Percentiles rank a stretch among this genome's conserved stretches.
phyloP scores from a whole-genome alignment of 2,113 vertebrate genomes.

The Colinus virginianus region DNA sequence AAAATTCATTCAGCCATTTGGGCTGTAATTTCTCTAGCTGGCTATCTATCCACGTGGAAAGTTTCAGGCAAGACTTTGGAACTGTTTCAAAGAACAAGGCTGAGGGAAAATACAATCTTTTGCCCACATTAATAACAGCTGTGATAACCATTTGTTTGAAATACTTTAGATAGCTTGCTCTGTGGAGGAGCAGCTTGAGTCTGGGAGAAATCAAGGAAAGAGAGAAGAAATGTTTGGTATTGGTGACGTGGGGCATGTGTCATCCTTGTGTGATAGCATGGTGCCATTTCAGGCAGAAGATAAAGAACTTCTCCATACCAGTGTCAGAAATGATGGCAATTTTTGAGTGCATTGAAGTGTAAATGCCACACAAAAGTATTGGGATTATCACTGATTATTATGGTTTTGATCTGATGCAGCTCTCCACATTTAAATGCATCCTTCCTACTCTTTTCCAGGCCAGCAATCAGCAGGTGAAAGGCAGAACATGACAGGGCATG shows the following conservation, averaged over 20 bases:
- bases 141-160: conserved; percentile 9
- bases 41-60: neutral
- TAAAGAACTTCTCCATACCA: neutral
- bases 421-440: neutral
- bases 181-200: neutral
- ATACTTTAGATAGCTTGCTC: neutral
- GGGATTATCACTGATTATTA: accelerated
- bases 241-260: accelerated
- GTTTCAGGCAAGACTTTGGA: neutral
- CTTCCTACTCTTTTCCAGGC: neutral
- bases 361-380: neutral
- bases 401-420: neutral
- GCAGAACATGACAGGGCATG: neutral
- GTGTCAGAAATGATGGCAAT: neutral
- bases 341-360: neutral
- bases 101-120: neutral
- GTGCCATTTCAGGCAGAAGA: neutral
- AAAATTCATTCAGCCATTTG: neutral
- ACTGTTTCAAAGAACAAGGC: neutral
- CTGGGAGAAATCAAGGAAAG: neutral
- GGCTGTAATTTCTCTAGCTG: neutral
- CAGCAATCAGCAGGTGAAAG: neutral
- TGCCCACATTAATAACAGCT: neutral
- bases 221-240: neutral
- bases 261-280: accelerated